Conservation (phyloP, 2,888 invertebrate genomes). For the Limnephilus lunatus region DNA sequence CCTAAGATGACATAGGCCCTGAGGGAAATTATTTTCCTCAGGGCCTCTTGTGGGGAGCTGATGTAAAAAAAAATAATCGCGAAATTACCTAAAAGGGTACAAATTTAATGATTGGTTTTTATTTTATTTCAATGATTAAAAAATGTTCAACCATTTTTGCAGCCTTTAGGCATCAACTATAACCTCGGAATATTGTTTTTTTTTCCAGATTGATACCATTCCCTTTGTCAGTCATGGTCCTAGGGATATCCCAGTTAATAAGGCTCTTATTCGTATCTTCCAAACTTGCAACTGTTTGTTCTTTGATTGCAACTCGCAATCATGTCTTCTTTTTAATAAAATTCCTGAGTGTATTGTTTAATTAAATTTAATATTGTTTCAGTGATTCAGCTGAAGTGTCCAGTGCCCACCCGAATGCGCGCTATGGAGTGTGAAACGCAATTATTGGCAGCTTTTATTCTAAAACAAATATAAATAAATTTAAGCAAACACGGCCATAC, state of each 20-base stretch:
- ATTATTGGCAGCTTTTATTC: constrained; percentile 1
- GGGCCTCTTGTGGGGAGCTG: too few relatives aligned
- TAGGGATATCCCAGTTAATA: too few relatives aligned
- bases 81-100: not conserved
- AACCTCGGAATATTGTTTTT: too few relatives aligned
- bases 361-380: not conserved
- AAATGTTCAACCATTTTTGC: not conserved
- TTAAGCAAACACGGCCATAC: not conserved
- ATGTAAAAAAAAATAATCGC: too few relatives aligned
- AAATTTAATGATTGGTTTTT: too few relatives aligned
- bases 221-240: too few relatives aligned
- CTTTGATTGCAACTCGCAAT: not conserved
- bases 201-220: too few relatives aligned
- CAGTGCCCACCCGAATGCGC: not conserved
- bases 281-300: too few relatives aligned
- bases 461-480: constrained; percentile 5
- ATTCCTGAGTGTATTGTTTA: not conserved
- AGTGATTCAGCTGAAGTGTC: not conserved
- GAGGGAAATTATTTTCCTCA: too few relatives aligned
- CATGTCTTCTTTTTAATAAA: not conserved
- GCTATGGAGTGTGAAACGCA: not conserved
- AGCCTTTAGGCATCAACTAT: too few relatives aligned
- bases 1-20: too few relatives aligned
- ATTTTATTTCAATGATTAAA: not conserved
- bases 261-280: not conserved